Evolutionary conservation across 2,113 vertebrate species (phyloP), one percentile per base, ranked within the genome.

Genomic region (Taxidea taxus): DNA sequence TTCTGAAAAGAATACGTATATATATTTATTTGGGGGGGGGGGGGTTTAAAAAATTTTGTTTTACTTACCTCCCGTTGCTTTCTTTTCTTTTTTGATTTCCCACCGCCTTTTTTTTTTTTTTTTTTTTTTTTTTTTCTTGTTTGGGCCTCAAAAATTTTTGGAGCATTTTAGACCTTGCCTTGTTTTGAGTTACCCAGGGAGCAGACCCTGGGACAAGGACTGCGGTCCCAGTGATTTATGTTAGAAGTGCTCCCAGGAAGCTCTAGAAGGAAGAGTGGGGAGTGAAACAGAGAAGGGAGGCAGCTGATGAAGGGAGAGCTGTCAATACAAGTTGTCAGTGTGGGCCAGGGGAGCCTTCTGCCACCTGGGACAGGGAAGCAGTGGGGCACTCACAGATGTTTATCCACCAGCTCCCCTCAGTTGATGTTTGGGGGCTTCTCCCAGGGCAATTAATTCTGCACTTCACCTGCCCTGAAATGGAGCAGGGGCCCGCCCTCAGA

Each of bases 151-250:
- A 25, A 42, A 75, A 31, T 49, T 60, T 90, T 60, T 56, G 58
- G 66, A 77, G 37, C 29, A 85, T 92, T 72, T 83, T 64, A 84
- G 49, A 39, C 34, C 42, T 70, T 49, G 37, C 42, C 39, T 95
- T 49, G 18, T 60, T 77, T 58, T 66, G 16, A 16, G 37, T 60
- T 95, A 51, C 80, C 44, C 49, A 85, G 72, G 42, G 81, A 56
- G 16, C 15, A 96, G 25, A 56, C 20, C 34, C n/a, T 70, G n/a
- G 56, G 60, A 51, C n/a, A 34, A 58, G 60, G 60, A 51, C 14
- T 54, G 25, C 23, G 44, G 25, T 44, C 2, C 47, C 18, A 60
- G 6, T 34, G 20, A 44, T 18, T 68, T 70, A 56, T 37, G 25
- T 56, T 16, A 60, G 39, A 87, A 25, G 13, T 20, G 13, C 11